Percentiles rank a stretch among this genome's conserved stretches.
Conservation (phyloP, 2,113 vertebrate species). For the Alectura lathami region DNA sequence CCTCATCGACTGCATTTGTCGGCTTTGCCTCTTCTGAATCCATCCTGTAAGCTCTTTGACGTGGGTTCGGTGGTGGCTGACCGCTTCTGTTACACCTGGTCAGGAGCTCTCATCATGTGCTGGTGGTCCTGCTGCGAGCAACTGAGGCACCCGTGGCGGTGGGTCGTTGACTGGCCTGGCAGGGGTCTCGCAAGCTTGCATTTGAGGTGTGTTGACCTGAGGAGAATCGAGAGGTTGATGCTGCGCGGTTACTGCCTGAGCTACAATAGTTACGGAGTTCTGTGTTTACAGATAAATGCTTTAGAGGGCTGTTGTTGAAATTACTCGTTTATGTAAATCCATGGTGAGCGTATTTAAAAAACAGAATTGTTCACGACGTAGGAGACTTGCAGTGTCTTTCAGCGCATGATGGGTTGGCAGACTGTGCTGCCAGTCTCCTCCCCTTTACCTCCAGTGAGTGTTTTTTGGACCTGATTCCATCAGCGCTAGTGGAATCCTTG, state of each 20-base stretch:
- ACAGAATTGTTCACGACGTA: neutral
- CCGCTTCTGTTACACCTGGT: neutral
- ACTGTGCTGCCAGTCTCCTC: neutral
- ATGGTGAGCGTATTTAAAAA: neutral
- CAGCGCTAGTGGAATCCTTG: neutral
- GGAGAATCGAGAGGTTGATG: neutral
- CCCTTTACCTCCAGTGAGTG: neutral
- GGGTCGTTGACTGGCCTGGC: neutral
- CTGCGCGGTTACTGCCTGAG: fast-evolving
- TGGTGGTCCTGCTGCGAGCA: neutral
- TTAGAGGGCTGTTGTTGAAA: neutral
- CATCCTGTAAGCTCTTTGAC: neutral
- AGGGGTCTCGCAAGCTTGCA: neutral
- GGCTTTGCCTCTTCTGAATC: neutral
- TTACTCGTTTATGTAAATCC: neutral
- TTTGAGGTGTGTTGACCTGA: neutral
- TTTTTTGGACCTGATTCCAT: neutral
- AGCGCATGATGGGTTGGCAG: neutral
- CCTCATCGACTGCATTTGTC: neutral
- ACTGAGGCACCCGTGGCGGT: neutral
- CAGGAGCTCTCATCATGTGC: neutral
- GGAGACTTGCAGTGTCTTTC: neutral
- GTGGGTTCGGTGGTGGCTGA: neutral
- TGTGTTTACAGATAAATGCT: neutral
- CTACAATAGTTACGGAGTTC: neutral